Evolutionary conservation across 2,113 vertebrate species (phyloP).

Genomic region (Microcebus lehilahytsara): DNA sequence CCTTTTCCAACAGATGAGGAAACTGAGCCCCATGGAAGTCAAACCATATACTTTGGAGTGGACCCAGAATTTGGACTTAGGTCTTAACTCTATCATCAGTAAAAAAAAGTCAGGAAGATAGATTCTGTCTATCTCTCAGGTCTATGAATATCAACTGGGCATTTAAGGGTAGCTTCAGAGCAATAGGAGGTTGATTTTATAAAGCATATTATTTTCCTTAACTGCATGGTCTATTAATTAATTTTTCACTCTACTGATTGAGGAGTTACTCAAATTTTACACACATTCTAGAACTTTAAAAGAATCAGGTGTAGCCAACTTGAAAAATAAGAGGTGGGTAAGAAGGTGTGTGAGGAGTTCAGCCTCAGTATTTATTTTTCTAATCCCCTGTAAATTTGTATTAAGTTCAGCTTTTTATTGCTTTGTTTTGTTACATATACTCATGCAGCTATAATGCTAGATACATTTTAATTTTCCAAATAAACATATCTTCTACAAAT

Average conservation of each 20-base stretch:
- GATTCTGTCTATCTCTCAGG: neutral
- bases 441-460: neutral
- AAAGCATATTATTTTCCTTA: slow-evolving; percentile 18
- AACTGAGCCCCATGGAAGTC: neutral
- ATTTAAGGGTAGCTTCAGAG: neutral
- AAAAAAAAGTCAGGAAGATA: neutral
- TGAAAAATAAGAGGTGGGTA: neutral
- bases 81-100: neutral
- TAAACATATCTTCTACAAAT: neutral
- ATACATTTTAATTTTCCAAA: neutral
- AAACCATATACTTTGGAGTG: neutral
- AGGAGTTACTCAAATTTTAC: slow-evolving; percentile 26
- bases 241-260: neutral
- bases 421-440: neutral
- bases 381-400: neutral
- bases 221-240: neutral
- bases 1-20: neutral
- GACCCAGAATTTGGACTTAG: neutral
- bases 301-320: neutral
- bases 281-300: neutral
- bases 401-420: neutral
- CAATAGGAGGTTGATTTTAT: neutral
- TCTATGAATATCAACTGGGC: neutral
- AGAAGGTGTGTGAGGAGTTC: neutral
- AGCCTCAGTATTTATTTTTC: neutral